Evolutionary conservation across 2,797 vertebrate genomes (phyloP), one percentile per base, ranked within the genome.

Genomic region (Florisuga fusca): DNA sequence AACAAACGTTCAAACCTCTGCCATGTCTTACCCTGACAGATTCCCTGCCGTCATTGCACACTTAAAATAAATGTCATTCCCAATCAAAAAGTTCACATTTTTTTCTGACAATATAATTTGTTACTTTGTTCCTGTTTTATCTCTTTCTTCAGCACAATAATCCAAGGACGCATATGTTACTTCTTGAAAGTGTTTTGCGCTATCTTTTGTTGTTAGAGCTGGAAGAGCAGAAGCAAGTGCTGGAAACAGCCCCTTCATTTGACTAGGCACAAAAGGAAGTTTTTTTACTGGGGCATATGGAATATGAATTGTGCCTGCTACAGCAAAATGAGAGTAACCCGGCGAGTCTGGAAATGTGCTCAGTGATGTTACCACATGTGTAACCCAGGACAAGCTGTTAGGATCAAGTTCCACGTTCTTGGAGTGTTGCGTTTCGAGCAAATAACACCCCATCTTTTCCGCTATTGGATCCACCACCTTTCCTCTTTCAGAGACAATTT

Each of bases 21-120:
- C 98, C 98, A 98, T 98, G 98, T 98, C 98, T 98, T 98, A 98
- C 98, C 97, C 98, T 98, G 98, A 98, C 98, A 98, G 97, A 98
- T 98, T 98, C 97, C 98, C 98, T 96, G 96, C 98, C 97, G 97
- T 98, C 98, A 98, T 84, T 95, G 98, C 98, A 98, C 98, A 98
- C 97, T 98, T 97, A 97, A 98, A 98, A 98, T 98, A 98, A 98
- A 98, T 98, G 98, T 98, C 98, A 98, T 98, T 95, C 98, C 94
- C 96, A 98, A 98, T 98, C 97, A 97, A 97, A 98, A 97, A 98
- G 97, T 98, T 98, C 98, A 98, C 97, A 96, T 98, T 98, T 98
- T 98, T 97, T 97, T 97, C 98, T 98, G 98, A 97, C 97, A 98
- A 96, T 97, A 98, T 98, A 98, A 97, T 98, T 98, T 98, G 98